Evolutionary conservation across 1,140 invertebrate genomes (phyloP).

Genomic region (Antheraea pernyi): DNA sequence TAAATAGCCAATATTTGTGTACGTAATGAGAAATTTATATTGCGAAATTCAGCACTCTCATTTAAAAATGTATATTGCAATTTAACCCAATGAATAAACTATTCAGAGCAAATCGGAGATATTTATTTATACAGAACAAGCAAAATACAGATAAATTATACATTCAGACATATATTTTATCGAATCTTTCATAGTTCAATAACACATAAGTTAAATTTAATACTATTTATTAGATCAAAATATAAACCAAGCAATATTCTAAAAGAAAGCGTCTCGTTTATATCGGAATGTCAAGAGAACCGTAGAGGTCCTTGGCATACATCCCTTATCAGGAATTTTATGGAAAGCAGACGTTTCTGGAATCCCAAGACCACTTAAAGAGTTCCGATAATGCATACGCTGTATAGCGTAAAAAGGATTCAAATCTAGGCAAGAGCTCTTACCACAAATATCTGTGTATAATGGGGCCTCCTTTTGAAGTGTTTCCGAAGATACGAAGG

Average conservation of each 20-base stretch:
- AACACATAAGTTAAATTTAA: too few species aligned
- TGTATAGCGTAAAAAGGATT: slow-evolving; percentile 31
- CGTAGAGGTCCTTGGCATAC: slow-evolving; percentile 36
- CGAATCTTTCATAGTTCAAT: too few species aligned
- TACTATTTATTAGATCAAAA: neutral
- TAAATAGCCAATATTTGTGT: too few species aligned
- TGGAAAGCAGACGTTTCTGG: slow-evolving; percentile 47
- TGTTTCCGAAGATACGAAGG: slow-evolving; percentile 14
- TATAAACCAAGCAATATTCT: neutral
- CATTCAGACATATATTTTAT: too few species aligned
- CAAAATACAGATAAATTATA: too few species aligned
- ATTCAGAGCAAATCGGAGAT: too few species aligned
- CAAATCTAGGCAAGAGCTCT: slow-evolving; percentile 17
- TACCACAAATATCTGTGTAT: slow-evolving; percentile 20
- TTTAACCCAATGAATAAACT: too few species aligned
- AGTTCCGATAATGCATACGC: slow-evolving; percentile 29
- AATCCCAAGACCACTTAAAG: slow-evolving; percentile 46
- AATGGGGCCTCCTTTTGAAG: slow-evolving; percentile 3
- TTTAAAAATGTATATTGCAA: too few species aligned
- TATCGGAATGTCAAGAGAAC: slow-evolving; percentile 36
- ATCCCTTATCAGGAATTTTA: slow-evolving; percentile 54
- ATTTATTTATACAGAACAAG: too few species aligned
- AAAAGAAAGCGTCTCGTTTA: slow-evolving; percentile 3
- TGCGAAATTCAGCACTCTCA: too few species aligned
- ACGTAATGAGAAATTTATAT: too few species aligned